Conservation (phyloP, 2,797 vertebrate genomes). For the Enteromius afrohamiltoni region DNA sequence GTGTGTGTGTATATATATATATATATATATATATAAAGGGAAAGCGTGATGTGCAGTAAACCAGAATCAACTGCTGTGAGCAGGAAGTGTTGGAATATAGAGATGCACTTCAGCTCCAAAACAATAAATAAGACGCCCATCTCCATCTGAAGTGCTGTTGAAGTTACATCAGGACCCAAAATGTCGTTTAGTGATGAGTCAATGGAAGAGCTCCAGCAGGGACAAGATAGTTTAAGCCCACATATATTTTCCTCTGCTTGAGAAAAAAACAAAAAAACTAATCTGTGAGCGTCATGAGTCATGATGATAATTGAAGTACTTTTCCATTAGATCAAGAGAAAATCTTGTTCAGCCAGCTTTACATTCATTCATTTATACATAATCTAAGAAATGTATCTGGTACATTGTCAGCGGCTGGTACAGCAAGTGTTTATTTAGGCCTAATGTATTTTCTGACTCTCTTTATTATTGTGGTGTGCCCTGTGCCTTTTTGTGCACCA, state of each 20-base stretch:
- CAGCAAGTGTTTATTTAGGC: neutral
- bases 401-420: neutral
- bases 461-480: neutral
- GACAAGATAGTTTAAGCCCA: constrained; percentile 35
- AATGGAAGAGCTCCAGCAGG: constrained; percentile 36
- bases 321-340: constrained; percentile 15
- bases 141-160: neutral
- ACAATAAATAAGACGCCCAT: neutral
- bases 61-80: neutral
- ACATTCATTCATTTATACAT: neutral
- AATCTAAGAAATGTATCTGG: neutral
- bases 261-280: neutral
- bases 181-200: constrained; percentile 34
- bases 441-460: neutral
- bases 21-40: too few relatives aligned
- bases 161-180: constrained; percentile 25
- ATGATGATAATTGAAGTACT: constrained; percentile 12
- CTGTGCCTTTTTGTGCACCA: neutral
- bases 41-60: neutral
- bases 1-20: too few relatives aligned
- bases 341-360: constrained; percentile 1
- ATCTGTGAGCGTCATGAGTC: constrained; percentile 20
- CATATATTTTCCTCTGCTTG: constrained; percentile 29
- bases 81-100: constrained; percentile 1
- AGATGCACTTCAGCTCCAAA: neutral